Evolutionary conservation across 2,113 vertebrate species (phyloP).

Genomic region (Sarotherodon lohbergeri): DNA sequence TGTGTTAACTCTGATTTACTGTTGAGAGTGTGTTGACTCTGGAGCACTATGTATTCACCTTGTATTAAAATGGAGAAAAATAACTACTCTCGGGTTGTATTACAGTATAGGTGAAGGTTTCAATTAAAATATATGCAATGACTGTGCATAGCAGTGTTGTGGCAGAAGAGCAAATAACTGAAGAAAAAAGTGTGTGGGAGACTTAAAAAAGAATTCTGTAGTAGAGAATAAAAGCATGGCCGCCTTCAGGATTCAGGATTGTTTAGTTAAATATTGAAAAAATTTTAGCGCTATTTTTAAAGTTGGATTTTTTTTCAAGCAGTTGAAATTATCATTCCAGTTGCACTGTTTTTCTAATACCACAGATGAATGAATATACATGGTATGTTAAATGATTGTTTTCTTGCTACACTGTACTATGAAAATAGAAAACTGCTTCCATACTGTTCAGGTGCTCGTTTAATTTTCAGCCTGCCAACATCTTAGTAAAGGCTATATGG

Average conservation of each 20-base stretch:
- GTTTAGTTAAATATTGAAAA: neutral
- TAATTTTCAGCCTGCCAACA: neutral
- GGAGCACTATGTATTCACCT: neutral
- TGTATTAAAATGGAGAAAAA: neutral
- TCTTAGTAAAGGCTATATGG: neutral
- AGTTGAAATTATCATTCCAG: neutral
- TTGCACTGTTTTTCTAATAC: neutral
- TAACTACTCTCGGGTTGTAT: neutral
- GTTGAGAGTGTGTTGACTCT: neutral
- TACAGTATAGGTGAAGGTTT: neutral
- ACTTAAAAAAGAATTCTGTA: neutral
- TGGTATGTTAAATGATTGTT: neutral
- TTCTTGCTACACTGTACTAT: neutral
- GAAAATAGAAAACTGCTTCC: neutral
- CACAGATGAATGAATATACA: neutral
- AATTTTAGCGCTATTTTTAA: neutral
- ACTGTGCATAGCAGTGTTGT: neutral
- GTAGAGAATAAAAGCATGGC: neutral
- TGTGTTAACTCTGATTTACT: neutral
- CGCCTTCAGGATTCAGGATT: neutral
- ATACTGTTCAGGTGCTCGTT: neutral
- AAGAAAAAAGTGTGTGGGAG: neutral
- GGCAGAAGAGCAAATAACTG: neutral
- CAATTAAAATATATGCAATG: neutral
- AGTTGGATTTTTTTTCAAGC: neutral